Evolutionary conservation across 2,113 vertebrate genomes (phyloP).

Genomic region (Zosterops hypoxanthus): DNA sequence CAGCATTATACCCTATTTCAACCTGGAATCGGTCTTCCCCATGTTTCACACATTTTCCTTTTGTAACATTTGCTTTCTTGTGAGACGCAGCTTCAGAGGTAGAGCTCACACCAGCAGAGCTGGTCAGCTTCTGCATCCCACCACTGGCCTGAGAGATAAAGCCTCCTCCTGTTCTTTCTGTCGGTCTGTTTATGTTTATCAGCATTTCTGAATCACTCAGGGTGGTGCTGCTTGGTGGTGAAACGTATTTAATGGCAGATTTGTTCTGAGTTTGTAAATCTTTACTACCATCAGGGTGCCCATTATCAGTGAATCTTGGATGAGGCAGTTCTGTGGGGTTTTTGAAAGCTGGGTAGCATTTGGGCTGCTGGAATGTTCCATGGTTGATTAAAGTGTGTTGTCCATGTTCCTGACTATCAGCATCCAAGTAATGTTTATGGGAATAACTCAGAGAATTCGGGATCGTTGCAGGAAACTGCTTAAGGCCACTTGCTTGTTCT

Average conservation of each 20-base stretch:
- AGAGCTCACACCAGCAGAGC: background rate
- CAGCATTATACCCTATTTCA: conserved; percentile 84
- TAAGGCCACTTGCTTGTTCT: background rate
- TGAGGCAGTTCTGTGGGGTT: background rate
- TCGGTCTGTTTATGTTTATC: background rate
- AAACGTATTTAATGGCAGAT: background rate
- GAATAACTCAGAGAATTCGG: background rate
- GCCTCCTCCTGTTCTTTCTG: background rate
- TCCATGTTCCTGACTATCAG: background rate
- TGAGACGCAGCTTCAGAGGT: background rate
- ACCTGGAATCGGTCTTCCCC: conserved; percentile 85
- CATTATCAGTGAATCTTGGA: background rate
- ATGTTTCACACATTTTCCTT: conserved; percentile 82
- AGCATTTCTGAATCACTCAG: background rate
- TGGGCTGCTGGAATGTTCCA: background rate
- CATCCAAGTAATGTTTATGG: background rate
- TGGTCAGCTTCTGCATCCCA: background rate
- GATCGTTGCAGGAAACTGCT: background rate
- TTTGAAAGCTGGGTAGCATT: background rate
- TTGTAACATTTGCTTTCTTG: conserved; percentile 69
- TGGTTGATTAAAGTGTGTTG: conserved; percentile 15
- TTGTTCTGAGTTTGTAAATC: background rate
- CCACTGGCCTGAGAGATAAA: background rate
- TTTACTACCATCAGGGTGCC: background rate
- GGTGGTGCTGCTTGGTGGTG: accelerated